A percentile compares a stretch with the other conserved stretches of the same genome.
phyloP scores from a whole-genome alignment of 2,888 invertebrate genomes.

The Plusia festucae region DNA sequence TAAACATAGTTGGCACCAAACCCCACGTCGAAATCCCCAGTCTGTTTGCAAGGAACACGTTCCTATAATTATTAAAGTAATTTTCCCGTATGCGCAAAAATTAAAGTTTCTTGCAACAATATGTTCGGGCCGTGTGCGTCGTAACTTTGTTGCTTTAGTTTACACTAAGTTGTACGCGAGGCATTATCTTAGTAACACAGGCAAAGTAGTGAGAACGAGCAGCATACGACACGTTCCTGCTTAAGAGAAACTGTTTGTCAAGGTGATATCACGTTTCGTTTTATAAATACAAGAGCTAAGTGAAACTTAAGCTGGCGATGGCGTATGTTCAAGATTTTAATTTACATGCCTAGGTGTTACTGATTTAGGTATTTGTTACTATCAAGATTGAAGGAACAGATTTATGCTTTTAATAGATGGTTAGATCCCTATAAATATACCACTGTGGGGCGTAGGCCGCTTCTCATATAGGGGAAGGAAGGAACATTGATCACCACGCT shows the following conservation, averaged over 20 bases:
- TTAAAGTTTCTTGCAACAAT: constrained; percentile 63
- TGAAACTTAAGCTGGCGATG: not conserved
- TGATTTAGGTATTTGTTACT: too few species aligned
- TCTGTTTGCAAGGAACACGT: constrained; percentile 10
- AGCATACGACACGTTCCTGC: constrained; percentile 25
- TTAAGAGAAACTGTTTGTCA: constrained; percentile 28
- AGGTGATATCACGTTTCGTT: constrained; percentile 17
- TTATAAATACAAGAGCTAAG: constrained; percentile 8
- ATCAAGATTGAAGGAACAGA: too few species aligned
- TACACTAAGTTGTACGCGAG: constrained; percentile 65
- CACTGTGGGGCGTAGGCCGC: too few species aligned
- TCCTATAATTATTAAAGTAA: constrained; percentile 34
- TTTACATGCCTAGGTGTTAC: not conserved
- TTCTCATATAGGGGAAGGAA: too few species aligned
- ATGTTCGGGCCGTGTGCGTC: constrained; percentile 60
- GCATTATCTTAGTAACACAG: constrained; percentile 70
- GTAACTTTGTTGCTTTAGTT: constrained; percentile 68
- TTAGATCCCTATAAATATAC: too few species aligned
- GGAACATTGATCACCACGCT: too few species aligned
- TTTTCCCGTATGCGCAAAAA: constrained; percentile 55
- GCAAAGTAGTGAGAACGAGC: constrained; percentile 39
- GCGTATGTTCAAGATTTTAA: not conserved
- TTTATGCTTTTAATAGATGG: too few species aligned
- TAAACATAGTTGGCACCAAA: not conserved
- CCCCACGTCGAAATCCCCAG: constrained; percentile 1